Evolutionary conservation across 2,113 vertebrate genomes (phyloP).

Genomic region (Saguinus midas): DNA sequence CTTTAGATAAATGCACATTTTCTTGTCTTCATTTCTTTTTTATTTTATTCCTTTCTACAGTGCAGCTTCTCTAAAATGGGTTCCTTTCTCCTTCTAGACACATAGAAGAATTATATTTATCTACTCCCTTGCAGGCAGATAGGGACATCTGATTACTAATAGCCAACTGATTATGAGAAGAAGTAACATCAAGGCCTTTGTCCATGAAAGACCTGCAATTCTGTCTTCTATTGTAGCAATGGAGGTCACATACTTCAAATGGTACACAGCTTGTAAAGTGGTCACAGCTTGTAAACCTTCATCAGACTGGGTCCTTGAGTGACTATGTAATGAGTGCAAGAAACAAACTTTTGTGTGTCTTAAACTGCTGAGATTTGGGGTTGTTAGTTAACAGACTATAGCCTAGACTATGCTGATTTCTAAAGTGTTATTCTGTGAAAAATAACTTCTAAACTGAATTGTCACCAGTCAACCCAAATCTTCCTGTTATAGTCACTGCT

Average conservation of each 20-base stretch:
- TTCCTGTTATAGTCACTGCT: not conserved
- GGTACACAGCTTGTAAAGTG: not conserved
- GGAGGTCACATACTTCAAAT: not conserved
- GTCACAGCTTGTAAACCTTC: not conserved
- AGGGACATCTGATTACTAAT: not conserved
- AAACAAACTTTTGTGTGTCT: not conserved
- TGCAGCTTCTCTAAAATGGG: not conserved
- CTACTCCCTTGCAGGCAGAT: not conserved
- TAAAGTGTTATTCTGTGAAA: not conserved
- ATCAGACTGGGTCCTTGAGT: not conserved
- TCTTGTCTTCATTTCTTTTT: not conserved
- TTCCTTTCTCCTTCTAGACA: not conserved
- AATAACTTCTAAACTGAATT: slow-evolving; percentile 30
- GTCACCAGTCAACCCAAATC: not conserved
- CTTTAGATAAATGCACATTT: not conserved
- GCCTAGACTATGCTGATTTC: not conserved
- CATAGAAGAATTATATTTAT: not conserved
- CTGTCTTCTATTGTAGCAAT: not conserved
- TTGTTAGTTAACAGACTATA: not conserved
- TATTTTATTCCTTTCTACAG: not conserved
- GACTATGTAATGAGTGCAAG: not conserved
- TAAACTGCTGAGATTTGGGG: not conserved
- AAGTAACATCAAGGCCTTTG: not conserved
- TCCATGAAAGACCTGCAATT: not conserved
- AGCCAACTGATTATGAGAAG: not conserved